Base-by-base conservation (phyloP, 2,888 invertebrate species). In the Exocentrus adspersus region DNA sequence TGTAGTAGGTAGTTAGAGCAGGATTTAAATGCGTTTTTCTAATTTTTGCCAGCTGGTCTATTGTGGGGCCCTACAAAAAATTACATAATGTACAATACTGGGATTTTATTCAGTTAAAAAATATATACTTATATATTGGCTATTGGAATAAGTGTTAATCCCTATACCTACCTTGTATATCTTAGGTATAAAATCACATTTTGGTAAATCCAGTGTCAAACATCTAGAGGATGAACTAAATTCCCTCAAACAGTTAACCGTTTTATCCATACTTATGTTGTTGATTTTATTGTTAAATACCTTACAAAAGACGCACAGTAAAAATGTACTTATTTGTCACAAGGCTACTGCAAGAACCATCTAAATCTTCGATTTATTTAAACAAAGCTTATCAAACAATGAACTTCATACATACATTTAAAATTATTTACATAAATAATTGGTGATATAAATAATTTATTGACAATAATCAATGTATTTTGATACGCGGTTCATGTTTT, bases 1-100 rank as follows among this genome's bases (percentile, higher is more conserved):
- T 91, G 83, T 95, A 98, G 74, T 90, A 89, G 7, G 91, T 88
- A 48, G 84, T 85, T 53, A 93, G 80, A 45, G 88, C 89, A 6
- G 95, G 93, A 20, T 90, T 90, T 59, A 96, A 82, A 73, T 91
- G 86, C 0, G 83, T 80, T 20, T 86, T 83, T 67, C 92, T 86
- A 10, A 91, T 84, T 53, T 85, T 78, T 57, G 86, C 82, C 1
- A 90, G 86, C 66, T 86, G 82, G 53, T 88, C 86, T 71, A 87
- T 87, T 10, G 86, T 83, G 5, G 88, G 88, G 0, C 93, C 93
- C 87, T 89, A 76, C 50, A 68, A 68, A 19, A 61, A 32, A 30
- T 17, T 17, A 30, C 2, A 30, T 16, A 50, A 20, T 24, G 3
- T 48, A 21, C 1, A 52, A 41, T n/a, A 14, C 16, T n/a, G 1